These are phyloP conservation scores for Micoletzkya japonica DNA, from an alignment of 2,888 invertebrate genomes.

Conservation along the genomic window DNA sequence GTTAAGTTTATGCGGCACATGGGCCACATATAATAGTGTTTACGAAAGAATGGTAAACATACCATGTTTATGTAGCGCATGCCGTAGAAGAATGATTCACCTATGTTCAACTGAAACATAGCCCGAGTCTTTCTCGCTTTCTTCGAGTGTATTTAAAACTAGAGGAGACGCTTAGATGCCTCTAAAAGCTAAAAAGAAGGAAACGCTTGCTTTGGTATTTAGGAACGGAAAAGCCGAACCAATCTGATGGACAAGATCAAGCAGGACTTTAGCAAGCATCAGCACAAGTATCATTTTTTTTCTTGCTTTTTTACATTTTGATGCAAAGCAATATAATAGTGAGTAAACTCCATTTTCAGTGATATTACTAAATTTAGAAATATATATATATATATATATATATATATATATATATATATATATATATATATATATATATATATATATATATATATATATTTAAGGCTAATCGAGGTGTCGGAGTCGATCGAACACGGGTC, in stretches of 20 bases:
- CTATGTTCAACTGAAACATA: too few relatives aligned
- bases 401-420: neutral
- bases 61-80: too few relatives aligned
- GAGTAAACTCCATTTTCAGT: neutral
- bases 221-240: conserved; percentile 54
- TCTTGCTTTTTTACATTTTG: neutral
- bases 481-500: conserved; percentile 45
- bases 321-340: neutral
- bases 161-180: too few relatives aligned
- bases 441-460: neutral
- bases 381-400: neutral
- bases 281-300: conserved; percentile 31
- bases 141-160: too few relatives aligned
- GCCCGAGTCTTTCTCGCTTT: too few relatives aligned
- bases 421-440: neutral
- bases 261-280: conserved; percentile 50
- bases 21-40: too few relatives aligned
- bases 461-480: conserved; percentile 42
- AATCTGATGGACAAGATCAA: conserved; percentile 55
- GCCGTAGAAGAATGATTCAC: too few relatives aligned
- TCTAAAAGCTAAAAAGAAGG: too few relatives aligned
- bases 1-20: too few relatives aligned
- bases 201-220: too few relatives aligned
- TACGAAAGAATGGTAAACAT: too few relatives aligned
- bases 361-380: neutral